Evolutionary conservation across 2,797 vertebrate species (phyloP), one percentile per base, ranked within the genome.

Genomic region (Orestias chungarensis): DNA sequence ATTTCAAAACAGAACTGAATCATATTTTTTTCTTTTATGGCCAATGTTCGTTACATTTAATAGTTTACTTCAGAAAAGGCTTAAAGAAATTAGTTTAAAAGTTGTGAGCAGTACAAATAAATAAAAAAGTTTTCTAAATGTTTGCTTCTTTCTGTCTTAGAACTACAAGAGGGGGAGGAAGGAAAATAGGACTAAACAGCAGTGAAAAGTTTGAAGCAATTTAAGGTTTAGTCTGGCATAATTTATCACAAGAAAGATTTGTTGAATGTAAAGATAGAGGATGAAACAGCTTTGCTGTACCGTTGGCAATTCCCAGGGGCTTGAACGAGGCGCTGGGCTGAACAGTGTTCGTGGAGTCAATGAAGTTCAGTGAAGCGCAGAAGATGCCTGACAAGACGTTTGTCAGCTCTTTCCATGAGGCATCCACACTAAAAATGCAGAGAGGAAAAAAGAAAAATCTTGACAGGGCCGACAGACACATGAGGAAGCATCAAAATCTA

Each of bases 331-430:
- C 96, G 0, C 95, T 98, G 66, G 98, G 97, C 75, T 94, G 95
- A 64, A 99, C 96, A 0, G 96, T 99, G 93, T 99, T 99, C 89
- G 97, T 99, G 0, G 96, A 97, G 87, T 99, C 98, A 65, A 99
- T 99, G 92, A 99, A 99, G 93, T 99, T 99, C 71, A 99, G 93
- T 25, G 98, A 99, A 35, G 98, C 97, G 42, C 97, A 99, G 91
- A 99, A 99, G 93, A 98, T 98, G 73, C 98, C 97, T 0, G 97
- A 99, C 71, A 99, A 93, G 80, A 98, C 95, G 46, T 98, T 99
- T 42, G 96, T 98, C 79, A 99, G 95, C 76, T 98, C 96, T 84
- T 96, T 97, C 97, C 98, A 99, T 14, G 95, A 95, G 75, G 91
- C 93, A 80, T 99, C 96, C 83, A 99, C 96, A 66, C 98, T 95